Conservation (phyloP, 2,797 vertebrate genomes). For the Ceyx erithaca region DNA sequence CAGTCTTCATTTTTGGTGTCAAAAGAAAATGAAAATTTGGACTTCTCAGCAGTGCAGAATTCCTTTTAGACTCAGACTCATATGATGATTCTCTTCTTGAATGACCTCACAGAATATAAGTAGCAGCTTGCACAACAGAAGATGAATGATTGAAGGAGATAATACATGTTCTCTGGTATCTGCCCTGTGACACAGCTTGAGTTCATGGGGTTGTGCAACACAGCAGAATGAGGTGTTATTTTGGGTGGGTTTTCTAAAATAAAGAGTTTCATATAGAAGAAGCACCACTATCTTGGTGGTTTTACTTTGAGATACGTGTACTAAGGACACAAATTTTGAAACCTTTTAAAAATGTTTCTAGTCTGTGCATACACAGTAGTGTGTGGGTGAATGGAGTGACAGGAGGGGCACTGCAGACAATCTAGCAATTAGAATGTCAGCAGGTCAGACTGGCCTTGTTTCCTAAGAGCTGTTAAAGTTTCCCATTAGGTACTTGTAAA, state of each 20-base stretch:
- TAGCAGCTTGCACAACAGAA: conserved; percentile 19
- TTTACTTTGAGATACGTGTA: not conserved
- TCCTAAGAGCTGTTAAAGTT: not conserved
- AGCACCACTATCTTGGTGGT: not conserved
- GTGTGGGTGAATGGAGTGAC: not conserved
- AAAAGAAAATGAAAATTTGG: not conserved
- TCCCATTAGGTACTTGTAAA: not conserved
- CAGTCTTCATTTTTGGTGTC: not conserved
- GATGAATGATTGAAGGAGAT: not conserved
- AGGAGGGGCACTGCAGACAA: not conserved
- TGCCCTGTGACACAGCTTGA: not conserved
- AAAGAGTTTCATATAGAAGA: too few species aligned
- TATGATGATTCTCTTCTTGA: not conserved
- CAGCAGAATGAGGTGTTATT: not conserved
- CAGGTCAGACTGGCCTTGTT: not conserved
- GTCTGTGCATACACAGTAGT: not conserved
- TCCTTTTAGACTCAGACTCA: not conserved
- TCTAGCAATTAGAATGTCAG: not conserved
- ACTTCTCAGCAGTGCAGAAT: not conserved
- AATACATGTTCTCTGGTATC: not conserved
- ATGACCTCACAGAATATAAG: not conserved
- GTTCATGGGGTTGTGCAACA: not conserved
- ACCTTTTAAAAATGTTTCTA: not conserved
- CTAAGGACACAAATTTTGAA: not conserved
- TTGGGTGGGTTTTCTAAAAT: not conserved